These are phyloP conservation scores for Monarcha castaneiventris DNA, from an alignment of 2,113 vertebrate species.

Conservation along the genomic window DNA sequence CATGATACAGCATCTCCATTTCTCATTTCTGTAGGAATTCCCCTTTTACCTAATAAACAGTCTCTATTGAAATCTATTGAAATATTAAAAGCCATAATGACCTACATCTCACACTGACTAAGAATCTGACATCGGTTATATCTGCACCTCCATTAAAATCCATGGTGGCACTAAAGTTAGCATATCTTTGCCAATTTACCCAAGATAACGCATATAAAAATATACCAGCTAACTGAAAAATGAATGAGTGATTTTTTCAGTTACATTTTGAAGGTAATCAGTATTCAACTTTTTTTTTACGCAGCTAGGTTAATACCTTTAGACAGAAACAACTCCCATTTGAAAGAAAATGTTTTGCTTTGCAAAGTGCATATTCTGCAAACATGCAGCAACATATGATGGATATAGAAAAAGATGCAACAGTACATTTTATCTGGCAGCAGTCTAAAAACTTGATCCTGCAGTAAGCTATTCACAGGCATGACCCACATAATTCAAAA, in stretches of 20 bases:
- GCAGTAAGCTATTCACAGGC: neutral
- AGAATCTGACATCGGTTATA: neutral
- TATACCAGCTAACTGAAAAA: constrained; percentile 12
- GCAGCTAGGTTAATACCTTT: neutral
- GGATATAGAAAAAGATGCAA: neutral
- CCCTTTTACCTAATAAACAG: constrained; percentile 54
- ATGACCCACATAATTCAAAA: neutral
- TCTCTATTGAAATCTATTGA: constrained; percentile 72
- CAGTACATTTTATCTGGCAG: neutral
- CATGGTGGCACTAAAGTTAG: neutral
- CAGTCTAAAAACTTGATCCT: neutral
- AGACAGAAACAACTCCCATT: neutral
- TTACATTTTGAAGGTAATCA: neutral
- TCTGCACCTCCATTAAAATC: constrained; percentile 12
- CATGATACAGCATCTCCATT: neutral
- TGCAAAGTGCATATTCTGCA: neutral
- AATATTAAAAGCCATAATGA: constrained; percentile 62
- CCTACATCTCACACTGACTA: neutral
- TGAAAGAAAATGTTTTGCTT: neutral
- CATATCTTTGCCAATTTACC: neutral
- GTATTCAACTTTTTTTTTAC: neutral
- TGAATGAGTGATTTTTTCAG: neutral
- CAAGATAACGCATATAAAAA: neutral
- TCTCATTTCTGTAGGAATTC: constrained; percentile 61
- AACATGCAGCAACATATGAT: neutral